A percentile compares a stretch with the other conserved stretches of the same genome.
Evolutionary conservation across 2,797 vertebrate genomes (phyloP).

Genomic region (Kryptopterus vitreolus): DNA sequence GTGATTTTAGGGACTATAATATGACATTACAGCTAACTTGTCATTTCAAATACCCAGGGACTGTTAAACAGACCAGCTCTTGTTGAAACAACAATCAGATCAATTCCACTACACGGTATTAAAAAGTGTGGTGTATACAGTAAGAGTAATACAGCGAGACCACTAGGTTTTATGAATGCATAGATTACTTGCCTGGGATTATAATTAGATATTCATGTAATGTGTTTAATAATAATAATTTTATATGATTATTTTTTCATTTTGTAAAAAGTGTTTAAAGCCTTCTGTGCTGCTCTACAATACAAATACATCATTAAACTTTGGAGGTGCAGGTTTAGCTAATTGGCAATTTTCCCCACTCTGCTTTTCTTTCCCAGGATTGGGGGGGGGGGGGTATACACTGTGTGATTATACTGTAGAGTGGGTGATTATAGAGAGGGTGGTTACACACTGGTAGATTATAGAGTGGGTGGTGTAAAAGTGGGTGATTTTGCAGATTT

Average conservation of each 20-base stretch:
- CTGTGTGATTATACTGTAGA: background rate
- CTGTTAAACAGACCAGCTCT: background rate
- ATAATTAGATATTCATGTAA: background rate
- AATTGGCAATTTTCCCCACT: background rate
- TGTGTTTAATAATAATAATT: too few relatives aligned
- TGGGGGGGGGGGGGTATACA: background rate
- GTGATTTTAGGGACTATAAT: background rate
- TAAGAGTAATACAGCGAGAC: too few relatives aligned
- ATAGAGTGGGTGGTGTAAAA: background rate
- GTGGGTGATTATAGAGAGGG: background rate
- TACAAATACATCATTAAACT: background rate
- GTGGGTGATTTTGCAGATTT: conserved; percentile 9
- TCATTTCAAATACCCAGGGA: background rate
- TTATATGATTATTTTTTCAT: too few relatives aligned
- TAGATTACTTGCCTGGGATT: background rate
- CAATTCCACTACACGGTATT: background rate
- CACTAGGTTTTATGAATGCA: background rate
- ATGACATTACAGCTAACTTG: background rate
- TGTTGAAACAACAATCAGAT: background rate
- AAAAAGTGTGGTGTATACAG: background rate
- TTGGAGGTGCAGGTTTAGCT: background rate
- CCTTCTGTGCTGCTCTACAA: background rate
- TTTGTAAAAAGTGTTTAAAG: background rate
- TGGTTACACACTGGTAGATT: background rate
- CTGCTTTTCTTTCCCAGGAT: background rate